Evolutionary conservation across 2,888 invertebrate genomes (phyloP).

Genomic region (Dasysyrphus tricinctus): DNA sequence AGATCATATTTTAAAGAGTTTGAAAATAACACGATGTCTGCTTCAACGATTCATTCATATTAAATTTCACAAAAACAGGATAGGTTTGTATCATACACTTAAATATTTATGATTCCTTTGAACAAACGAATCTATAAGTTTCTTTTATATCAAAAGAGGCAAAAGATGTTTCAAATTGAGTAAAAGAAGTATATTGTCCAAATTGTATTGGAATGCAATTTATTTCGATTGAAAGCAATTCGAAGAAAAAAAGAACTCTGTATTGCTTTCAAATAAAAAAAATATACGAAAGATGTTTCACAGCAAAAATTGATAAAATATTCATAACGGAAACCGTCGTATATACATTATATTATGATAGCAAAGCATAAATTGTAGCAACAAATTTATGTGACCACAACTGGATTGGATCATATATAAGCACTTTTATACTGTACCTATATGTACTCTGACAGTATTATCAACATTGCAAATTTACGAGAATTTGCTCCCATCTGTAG

Average conservation of each 20-base stretch:
- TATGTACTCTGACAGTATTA: conserved; percentile 6
- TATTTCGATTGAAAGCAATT: conserved; percentile 27
- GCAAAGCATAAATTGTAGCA: conserved; percentile 24
- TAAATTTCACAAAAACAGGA: too few species aligned
- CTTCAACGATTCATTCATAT: too few species aligned
- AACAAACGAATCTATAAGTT: too few species aligned
- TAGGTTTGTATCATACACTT: too few species aligned
- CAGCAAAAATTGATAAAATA: conserved; percentile 13
- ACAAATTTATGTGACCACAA: conserved; percentile 34
- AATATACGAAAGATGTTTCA: neutral
- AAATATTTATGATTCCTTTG: too few species aligned
- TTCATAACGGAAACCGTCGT: conserved; percentile 20
- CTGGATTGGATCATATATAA: conserved; percentile 6
- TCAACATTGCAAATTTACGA: conserved; percentile 46
- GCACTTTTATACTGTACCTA: conserved; percentile 7
- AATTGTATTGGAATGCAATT: neutral
- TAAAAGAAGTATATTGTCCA: too few species aligned
- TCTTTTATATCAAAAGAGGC: too few species aligned
- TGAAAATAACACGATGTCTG: too few species aligned
- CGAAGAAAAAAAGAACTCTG: too few species aligned
- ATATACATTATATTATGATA: conserved; percentile 5
- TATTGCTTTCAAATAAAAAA: neutral
- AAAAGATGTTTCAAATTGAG: too few species aligned
- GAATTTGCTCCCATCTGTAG: conserved; percentile 10
- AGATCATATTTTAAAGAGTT: too few species aligned